Evolutionary conservation across 2,797 vertebrate species (phyloP).

Genomic region (Gymnodraco acuticeps): DNA sequence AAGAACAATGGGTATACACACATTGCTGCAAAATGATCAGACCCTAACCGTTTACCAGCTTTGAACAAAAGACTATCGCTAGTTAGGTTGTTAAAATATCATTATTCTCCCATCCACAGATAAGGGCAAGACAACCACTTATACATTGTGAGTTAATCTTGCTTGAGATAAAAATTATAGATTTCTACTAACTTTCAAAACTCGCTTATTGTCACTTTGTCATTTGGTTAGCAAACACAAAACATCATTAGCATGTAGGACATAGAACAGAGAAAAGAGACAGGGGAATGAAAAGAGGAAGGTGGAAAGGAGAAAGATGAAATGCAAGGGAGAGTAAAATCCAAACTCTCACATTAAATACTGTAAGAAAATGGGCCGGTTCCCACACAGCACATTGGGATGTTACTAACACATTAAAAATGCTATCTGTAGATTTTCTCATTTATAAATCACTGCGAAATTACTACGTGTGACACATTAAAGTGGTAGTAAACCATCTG

Average conservation of each 20-base stretch:
- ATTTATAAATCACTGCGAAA: constrained; percentile 60
- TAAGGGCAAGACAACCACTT: not conserved
- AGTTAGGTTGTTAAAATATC: not conserved
- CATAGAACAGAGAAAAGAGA: not conserved
- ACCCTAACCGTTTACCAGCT: not conserved
- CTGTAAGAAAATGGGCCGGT: constrained; percentile 14
- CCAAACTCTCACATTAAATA: constrained; percentile 36
- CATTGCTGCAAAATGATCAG: not conserved
- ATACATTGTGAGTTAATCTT: not conserved
- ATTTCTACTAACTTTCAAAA: constrained; percentile 3
- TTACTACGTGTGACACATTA: constrained; percentile 48
- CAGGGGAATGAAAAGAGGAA: constrained; percentile 20
- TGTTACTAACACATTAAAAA: constrained; percentile 48
- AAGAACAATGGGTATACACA: not conserved
- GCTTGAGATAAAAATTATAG: not conserved
- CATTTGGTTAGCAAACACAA: constrained; percentile 7
- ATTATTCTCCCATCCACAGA: not conserved
- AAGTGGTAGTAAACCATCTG: constrained; percentile 42
- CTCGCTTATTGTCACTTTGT: not conserved
- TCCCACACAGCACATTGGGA: constrained; percentile 25
- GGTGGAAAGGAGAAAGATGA: constrained; percentile 14
- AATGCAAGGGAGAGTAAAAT: constrained; percentile 19
- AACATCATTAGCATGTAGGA: constrained; percentile 40
- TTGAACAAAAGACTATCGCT: not conserved
- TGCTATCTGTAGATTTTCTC: constrained; percentile 49